Base-by-base conservation (phyloP, 1,140 invertebrate species). In the Andrena cerasifolii region DNA sequence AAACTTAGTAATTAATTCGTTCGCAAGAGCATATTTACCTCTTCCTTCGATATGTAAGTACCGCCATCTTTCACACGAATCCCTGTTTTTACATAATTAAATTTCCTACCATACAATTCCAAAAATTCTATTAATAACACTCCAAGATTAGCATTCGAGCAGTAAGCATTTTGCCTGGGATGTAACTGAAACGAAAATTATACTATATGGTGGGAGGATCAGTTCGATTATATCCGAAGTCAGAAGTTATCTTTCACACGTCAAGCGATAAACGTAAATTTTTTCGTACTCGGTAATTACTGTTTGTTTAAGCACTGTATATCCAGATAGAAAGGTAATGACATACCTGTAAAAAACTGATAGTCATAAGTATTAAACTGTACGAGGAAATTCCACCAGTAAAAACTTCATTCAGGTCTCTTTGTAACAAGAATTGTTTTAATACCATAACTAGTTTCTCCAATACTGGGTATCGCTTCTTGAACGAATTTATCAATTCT, bases 371-470 rank as follows among this genome's bases (percentile, higher is more conserved):
- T 91, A 99, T 99, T 81, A 99, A 95, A 90, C 98, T 98, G 93
- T 99, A 99, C 49, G 98, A 99, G 81, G 98, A 98, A 87, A 99
- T 99, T 90, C 99, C 99, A 83, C 99, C 98, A 63, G 98, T 99
- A 93, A 99, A 99, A 59, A 99, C 99, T 95, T 99, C 98, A 93
- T 99, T 99, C 85, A 99, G 95, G 94, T 99, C 98, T 92, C 98
- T 95, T 93, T 99, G 97, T 62, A 99, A 94, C 70, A 99, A 95
- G 94, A 99, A 99, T 93, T 99, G 98, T 93, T 99, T 99, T 79
- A 99, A 94, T 65, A 99, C 98, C 93, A 99, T 96, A 79, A 99
- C 98, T 86, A 99, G 94, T 89, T 98, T 99, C 31, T 97, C 95
- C 78, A 99, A 93, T 68, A 96, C 96, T 28, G 98, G 98, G 94